Evolutionary conservation across 2,797 vertebrate genomes (phyloP).

Genomic region (Mergus octosetaceus): DNA sequence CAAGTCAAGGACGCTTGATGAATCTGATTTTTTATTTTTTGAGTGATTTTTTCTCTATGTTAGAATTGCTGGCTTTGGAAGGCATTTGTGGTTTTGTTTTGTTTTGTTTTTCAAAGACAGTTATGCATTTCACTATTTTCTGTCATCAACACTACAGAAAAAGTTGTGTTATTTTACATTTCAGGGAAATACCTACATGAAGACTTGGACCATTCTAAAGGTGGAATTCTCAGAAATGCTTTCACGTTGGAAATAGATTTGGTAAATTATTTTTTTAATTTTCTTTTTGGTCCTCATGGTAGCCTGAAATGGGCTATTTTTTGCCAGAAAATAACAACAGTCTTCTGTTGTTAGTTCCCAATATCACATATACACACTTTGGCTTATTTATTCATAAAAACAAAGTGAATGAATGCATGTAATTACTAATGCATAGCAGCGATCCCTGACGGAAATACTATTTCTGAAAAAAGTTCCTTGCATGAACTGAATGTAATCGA

Average conservation of each 20-base stretch:
- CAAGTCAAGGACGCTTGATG: not conserved
- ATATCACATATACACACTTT: rapidly evolving
- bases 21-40: not conserved
- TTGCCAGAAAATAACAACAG: not conserved
- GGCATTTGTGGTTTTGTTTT: not conserved
- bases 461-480: not conserved
- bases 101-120: not conserved
- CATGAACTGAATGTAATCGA: not conserved
- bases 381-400: not conserved
- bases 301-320: not conserved
- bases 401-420: not conserved
- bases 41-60: not conserved
- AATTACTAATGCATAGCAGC: not conserved
- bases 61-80: not conserved
- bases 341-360: not conserved
- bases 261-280: not conserved
- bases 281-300: not conserved
- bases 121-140: not conserved
- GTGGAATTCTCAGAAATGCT: not conserved
- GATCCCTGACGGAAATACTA: not conserved
- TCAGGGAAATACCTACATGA: not conserved
- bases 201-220: not conserved
- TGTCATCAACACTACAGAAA: not conserved
- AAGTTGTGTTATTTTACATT: not conserved
- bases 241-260: not conserved